A percentile compares a stretch with the other conserved stretches of the same genome.
Conservation (phyloP, 1,140 invertebrate species). For the Fopius arisanus region DNA sequence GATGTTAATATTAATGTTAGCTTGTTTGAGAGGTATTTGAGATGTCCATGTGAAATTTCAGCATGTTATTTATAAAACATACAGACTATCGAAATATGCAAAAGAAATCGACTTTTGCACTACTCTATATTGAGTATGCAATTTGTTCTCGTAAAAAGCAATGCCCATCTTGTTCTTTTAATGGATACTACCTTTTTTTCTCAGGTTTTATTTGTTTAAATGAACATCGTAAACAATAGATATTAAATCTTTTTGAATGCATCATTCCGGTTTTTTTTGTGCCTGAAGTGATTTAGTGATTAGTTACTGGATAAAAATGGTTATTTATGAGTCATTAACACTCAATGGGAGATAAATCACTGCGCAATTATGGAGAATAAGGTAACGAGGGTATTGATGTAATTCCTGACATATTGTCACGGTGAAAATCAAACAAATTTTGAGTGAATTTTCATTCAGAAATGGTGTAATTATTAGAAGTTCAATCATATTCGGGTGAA, state of each 20-base stretch:
- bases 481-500: constrained; percentile 6
- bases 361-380: neutral
- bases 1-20: no score
- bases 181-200: no score
- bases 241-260: neutral
- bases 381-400: neutral
- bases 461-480: neutral
- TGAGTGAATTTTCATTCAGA: neutral
- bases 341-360: constrained; percentile 2
- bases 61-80: no score
- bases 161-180: no score
- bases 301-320: neutral
- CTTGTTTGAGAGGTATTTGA: no score
- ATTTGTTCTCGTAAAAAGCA: no score
- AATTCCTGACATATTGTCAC: neutral
- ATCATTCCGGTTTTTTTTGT: neutral
- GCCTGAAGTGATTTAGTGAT: neutral
- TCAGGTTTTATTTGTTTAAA: no score
- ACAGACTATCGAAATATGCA: no score
- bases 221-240: neutral
- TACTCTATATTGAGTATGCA: no score
- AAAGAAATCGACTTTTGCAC: no score
- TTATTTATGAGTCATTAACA: constrained; percentile 7
- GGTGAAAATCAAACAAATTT: neutral
- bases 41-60: no score